Evolutionary conservation across 1,140 invertebrate genomes (phyloP).

Genomic region (Pristionchus pacificus): DNA sequence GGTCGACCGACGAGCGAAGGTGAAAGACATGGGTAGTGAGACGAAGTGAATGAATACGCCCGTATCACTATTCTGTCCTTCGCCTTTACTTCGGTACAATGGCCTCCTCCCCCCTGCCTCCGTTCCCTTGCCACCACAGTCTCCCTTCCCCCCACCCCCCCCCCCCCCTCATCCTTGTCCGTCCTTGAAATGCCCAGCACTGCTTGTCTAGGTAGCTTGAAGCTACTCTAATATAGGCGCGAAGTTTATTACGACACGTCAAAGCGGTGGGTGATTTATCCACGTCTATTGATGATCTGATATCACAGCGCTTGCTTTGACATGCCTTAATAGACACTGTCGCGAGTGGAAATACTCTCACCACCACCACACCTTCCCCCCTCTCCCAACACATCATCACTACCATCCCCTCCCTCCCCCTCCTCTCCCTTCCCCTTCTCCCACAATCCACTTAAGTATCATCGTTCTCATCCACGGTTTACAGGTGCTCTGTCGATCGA

Average conservation of each 20-base stretch:
- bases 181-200: not conserved
- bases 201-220: too few relatives aligned
- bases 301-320: conserved; percentile 91
- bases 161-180: conserved; percentile 1
- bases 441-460: not conserved
- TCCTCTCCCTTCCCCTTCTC: not conserved
- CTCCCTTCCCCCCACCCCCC: conserved; percentile 3
- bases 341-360: too few relatives aligned
- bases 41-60: conserved; percentile 65
- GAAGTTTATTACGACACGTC: conserved; percentile 64
- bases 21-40: conserved; percentile 96
- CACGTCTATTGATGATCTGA: conserved; percentile 64
- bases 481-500: conserved; percentile 23
- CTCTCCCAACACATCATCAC: not conserved
- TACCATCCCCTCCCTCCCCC: not conserved
- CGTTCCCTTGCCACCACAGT: not conserved
- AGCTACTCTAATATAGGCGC: not conserved
- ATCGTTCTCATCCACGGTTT: not conserved
- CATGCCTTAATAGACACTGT: conserved; percentile 66
- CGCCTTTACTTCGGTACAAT: conserved; percentile 62
- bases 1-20: conserved; percentile 22
- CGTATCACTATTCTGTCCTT: conserved; percentile 92
- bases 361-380: not conserved
- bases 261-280: conserved; percentile 77
- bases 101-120: not conserved